Evolutionary conservation across 2,888 invertebrate species (phyloP).

Genomic region (Malachius bipustulatus): DNA sequence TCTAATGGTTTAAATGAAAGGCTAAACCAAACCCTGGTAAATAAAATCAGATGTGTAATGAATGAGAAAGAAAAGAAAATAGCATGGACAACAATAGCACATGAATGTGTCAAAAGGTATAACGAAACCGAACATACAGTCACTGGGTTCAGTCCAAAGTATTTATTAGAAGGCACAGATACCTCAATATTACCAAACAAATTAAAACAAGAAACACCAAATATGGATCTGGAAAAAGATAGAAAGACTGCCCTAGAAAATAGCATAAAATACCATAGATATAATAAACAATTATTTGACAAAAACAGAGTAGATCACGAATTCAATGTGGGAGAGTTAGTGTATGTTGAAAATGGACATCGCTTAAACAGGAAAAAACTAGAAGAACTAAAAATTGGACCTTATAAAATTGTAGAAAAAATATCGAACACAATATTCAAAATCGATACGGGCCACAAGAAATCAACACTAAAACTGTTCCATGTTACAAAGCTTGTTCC

Average conservation of each 20-base stretch:
- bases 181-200: slow-evolving; percentile 15
- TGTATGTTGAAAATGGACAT: slow-evolving; percentile 19
- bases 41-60: slow-evolving; percentile 21
- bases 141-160: slow-evolving; percentile 21
- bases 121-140: slow-evolving; percentile 10
- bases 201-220: slow-evolving; percentile 11
- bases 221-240: slow-evolving; percentile 8
- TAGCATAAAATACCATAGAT: slow-evolving; percentile 16
- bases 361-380: slow-evolving; percentile 18
- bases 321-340: slow-evolving; percentile 19
- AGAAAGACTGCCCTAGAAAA: slow-evolving; percentile 16
- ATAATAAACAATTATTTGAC: slow-evolving; percentile 17
- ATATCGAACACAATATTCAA: slow-evolving; percentile 12
- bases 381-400: slow-evolving; percentile 17
- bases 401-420: slow-evolving; percentile 13
- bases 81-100: slow-evolving; percentile 23
- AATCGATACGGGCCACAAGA: slow-evolving; percentile 11
- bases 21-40: slow-evolving; percentile 22
- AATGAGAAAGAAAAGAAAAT: slow-evolving; percentile 17
- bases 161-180: slow-evolving; percentile 21
- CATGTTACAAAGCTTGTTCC: slow-evolving; percentile 10
- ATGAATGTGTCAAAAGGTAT: slow-evolving; percentile 18
- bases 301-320: slow-evolving; percentile 15
- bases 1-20: slow-evolving; percentile 22
- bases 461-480: slow-evolving; percentile 10